Base-by-base conservation (phyloP, 2,888 invertebrate genomes). In the Troilus luridus region DNA sequence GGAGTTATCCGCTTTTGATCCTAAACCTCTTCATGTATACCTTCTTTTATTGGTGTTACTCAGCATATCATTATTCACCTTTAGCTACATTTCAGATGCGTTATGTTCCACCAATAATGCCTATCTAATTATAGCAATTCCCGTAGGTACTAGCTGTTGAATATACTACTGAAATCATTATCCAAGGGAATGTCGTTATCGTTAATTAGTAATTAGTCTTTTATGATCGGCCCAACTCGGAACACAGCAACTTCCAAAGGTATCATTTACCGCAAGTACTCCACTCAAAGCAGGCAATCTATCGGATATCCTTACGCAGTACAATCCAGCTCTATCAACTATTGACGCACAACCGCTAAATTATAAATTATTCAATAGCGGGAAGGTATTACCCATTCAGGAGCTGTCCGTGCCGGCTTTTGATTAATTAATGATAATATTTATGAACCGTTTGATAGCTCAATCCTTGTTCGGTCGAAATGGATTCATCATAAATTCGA, bases 381-480 rank as follows among this genome's bases (percentile, higher is more conserved):
- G 27, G 41, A 19, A 1, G 41, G 72, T 77, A 77, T 77, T 77
- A 27, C 41, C 72, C 27, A 77, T 77, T 77, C 72, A 41, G 72
- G 56, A 85, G 85, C 85, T 54, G 56, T 85, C 85, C 56, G 21
- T 58, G 9, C 85, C 85, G 5, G 85, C 56, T 2, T 85, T 85
- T n/a, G 85, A 85, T 85, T 85, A 85, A 85, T 85, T 85, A 85
- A 85, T 58, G 85, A 85, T 85, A 41, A 58, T 85, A 85, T 85
- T 85, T 85, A 85, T 85, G 85, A 85, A 56, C 56, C 54, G 54
- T 58, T 85, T 85, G 85, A 85, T 85, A 85, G 56, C 85, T 85
- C 56, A 85, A 85, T 85, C 85, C n/a, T 85, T 85, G 27, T 77
- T 12, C 72, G 27, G 72, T 77, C 41, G 72, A 41, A 77, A 77